Evolutionary conservation across 2,797 vertebrate genomes (phyloP), one percentile per base, ranked within the genome.

Genomic region (Trematomus bernacchii): DNA sequence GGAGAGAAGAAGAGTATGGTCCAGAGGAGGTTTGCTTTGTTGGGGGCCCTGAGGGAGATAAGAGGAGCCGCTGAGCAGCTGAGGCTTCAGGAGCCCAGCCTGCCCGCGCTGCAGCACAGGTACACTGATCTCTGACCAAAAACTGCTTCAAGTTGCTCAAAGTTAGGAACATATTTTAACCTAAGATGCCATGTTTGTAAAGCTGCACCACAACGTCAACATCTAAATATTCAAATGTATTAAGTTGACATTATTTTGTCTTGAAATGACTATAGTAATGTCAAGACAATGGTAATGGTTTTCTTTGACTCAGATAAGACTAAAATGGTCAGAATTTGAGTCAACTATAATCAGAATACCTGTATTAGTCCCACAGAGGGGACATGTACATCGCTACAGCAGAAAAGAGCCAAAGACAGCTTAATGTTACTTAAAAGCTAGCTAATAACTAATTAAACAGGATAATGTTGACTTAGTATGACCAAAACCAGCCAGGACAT

Each of bases 51-150:
- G 82, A 95, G 92, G 75, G 96, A 97, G 61, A 73, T 97, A 1
- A 86, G 73, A 43, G 85, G 62, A 73, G 90, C 87, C 46, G 92
- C 96, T 53, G 91, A 93, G 70, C 94, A 90, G 83, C 84, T 96
- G 79, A 91, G 92, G 0, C 87, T 98, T 53, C 95, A 93, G 77
- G 98, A 99, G 86, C 92, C 95, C 9, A 96, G 95, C 0, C 92
- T 95, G 72, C 97, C 96, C 69, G 97, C 97, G 23, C 82, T 98
- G 51, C 97, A 96, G 16, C 95, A 96, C 65, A 97, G 98, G 98
- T 99, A 89, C 44, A 48, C 66, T 51, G 9, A 66, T 11, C 27
- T 60, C 37, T 3, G 12, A 40, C 48, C 27, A 54, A 3, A 13
- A 66, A 46, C 30, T 40, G 0, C 40, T 9, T 46, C 53, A 23